phyloP scores from a whole-genome alignment of 2,888 invertebrate genomes.

The Cetonia aurata region DNA sequence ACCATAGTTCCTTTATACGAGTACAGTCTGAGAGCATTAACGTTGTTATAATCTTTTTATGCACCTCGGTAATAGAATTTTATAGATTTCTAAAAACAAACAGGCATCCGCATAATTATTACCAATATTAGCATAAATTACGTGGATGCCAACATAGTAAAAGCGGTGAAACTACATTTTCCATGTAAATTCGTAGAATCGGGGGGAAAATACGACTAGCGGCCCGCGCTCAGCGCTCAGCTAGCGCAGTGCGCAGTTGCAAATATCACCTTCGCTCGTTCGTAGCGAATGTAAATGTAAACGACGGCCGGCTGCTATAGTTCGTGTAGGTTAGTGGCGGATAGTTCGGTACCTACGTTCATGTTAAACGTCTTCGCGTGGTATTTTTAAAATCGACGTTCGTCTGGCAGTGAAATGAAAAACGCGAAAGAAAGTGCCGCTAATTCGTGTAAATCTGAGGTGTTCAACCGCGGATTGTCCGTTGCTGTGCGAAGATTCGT shows the following conservation, averaged over 20 bases:
- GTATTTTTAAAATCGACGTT: constrained; percentile 25
- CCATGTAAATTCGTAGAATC: constrained; percentile 1
- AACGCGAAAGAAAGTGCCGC: constrained; percentile 24
- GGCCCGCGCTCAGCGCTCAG: neutral
- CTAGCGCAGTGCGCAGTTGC: constrained; percentile 41
- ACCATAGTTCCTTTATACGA: too few species aligned
- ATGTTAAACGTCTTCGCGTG: constrained; percentile 20
- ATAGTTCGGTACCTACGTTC: neutral
- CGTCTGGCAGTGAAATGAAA: constrained; percentile 31
- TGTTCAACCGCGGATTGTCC: constrained; percentile 4
- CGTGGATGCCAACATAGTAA: neutral
- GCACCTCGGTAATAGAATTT: too few species aligned
- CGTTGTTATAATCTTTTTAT: too few species aligned
- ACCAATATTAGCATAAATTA: too few species aligned
- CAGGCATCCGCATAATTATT: too few species aligned
- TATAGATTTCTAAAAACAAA: too few species aligned
- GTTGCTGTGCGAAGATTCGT: neutral
- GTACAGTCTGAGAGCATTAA: too few species aligned
- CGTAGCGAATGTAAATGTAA: constrained; percentile 15
- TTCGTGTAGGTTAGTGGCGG: constrained; percentile 42
- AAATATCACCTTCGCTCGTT: constrained; percentile 25
- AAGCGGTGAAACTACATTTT: constrained; percentile 17
- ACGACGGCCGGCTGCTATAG: constrained; percentile 31
- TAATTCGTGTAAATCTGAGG: neutral
- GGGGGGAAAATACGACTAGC: neutral